Evolutionary conservation across 2,113 vertebrate species (phyloP).

Genomic region (Saccopteryx bilineata): DNA sequence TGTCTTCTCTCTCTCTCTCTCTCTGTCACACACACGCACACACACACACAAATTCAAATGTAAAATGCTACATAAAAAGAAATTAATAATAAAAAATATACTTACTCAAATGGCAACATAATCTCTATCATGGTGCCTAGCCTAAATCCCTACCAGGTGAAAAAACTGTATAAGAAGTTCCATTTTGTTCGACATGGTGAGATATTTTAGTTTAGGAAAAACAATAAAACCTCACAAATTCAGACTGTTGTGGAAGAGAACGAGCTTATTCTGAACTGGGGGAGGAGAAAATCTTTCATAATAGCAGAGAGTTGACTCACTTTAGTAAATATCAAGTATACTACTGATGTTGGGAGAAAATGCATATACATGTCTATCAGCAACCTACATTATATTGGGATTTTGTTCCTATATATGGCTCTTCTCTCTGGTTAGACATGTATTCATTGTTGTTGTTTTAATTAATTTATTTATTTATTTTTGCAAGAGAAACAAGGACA

Average conservation of each 20-base stretch:
- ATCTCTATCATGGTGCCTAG: neutral
- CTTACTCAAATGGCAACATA: neutral
- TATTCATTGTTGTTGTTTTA: neutral
- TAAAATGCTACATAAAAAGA: neutral
- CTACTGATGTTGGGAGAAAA: neutral
- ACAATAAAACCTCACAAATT: slow-evolving; percentile 34
- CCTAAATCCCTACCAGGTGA: neutral
- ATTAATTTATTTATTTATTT: too few species aligned
- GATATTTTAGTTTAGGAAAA: slow-evolving; percentile 2
- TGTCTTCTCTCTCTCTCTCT: too few species aligned
- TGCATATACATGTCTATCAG: neutral
- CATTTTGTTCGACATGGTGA: neutral
- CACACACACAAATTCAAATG: too few species aligned
- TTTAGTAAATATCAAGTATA: neutral
- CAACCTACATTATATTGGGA: neutral
- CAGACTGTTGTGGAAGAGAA: neutral
- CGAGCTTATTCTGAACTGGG: neutral
- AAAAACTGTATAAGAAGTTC: neutral
- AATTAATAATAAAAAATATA: neutral
- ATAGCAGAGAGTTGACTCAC: neutral
- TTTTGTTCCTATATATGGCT: neutral
- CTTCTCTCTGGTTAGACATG: neutral
- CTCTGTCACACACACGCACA: too few species aligned
- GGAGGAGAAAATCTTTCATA: slow-evolving; percentile 28
- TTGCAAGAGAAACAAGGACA: too few species aligned